Evolutionary conservation across 2,797 vertebrate species (phyloP), one percentile per base, ranked within the genome.

Genomic region (Myotis myotis): DNA sequence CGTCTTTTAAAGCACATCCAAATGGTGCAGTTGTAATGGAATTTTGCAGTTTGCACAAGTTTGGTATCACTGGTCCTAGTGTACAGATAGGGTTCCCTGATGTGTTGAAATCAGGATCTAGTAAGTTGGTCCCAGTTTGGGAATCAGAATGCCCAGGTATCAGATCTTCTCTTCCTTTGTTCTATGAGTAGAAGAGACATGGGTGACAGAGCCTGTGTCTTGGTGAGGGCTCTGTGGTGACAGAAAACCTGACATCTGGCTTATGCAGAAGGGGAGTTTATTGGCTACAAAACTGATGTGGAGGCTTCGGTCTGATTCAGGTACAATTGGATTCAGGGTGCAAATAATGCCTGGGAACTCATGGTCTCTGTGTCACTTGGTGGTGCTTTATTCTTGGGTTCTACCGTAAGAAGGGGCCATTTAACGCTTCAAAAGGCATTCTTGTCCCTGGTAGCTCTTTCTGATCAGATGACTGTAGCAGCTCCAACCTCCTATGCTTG

Each of bases 301-400:
- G 33, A 86, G 53, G 13, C 47, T 93, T 96, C 86, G 53, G 68
- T 91, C 74, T 85, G 81, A 84, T 41, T 38, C 7, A 91, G 87
- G 82, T 84, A 60, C 20, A 70, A 33, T 49, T 95, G 82, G 79
- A 91, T 85, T 92, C 36, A 41, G 12, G 64, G 23, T 89, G 38
- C 71, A 82, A 19, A 78, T 70, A 76, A 75, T 93, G 33, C 71
- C 19, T 94, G 92, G 20, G 53, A 49, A 92, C 12, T 84, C 25
- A 76, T 51, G 82, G 87, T 83, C 22, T 81, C 64, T 85, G 62
- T 92, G 66, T 93, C 33, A 86, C 81, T 89, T 38, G 30, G 22
- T 23, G 17, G 49, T 84, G 82, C 82, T 94, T 95, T 51, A 87
- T 88, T 96, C 44, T 80, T 87, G 72, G n/a, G 23, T 91, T 87